Conservation (phyloP, 2,113 vertebrate species). For the Rhineura floridana region DNA sequence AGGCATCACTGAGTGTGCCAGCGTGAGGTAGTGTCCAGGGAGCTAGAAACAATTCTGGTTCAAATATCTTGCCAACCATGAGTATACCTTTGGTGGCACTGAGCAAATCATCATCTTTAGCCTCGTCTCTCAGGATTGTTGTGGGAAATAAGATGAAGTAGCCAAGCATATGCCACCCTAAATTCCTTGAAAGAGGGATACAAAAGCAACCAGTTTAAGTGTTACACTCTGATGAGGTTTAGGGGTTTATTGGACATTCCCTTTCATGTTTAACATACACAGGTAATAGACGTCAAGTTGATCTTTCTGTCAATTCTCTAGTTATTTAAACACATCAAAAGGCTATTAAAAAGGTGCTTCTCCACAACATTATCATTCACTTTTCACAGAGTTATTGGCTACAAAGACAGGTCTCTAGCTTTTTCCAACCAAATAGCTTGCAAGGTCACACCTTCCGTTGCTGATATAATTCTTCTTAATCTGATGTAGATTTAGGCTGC, state of each 20-base stretch:
- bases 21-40: neutral
- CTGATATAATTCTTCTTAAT: neutral
- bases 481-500: too few species aligned
- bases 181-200: neutral
- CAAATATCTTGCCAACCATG: neutral
- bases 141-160: neutral
- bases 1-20: neutral
- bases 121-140: neutral
- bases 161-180: neutral
- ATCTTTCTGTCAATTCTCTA: neutral
- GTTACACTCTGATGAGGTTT: neutral
- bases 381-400: neutral
- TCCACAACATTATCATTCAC: neutral
- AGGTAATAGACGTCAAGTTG: neutral
- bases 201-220: neutral
- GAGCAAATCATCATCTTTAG: neutral
- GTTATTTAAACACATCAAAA: neutral
- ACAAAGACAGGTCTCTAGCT: neutral
- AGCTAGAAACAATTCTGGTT: neutral
- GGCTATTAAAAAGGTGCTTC: neutral
- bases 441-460: neutral
- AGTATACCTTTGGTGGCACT: neutral
- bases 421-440: neutral
- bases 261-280: neutral
- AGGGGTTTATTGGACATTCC: neutral